Base-by-base conservation (phyloP, 2,888 invertebrate species). In the Synanthedon tipuliformis region DNA sequence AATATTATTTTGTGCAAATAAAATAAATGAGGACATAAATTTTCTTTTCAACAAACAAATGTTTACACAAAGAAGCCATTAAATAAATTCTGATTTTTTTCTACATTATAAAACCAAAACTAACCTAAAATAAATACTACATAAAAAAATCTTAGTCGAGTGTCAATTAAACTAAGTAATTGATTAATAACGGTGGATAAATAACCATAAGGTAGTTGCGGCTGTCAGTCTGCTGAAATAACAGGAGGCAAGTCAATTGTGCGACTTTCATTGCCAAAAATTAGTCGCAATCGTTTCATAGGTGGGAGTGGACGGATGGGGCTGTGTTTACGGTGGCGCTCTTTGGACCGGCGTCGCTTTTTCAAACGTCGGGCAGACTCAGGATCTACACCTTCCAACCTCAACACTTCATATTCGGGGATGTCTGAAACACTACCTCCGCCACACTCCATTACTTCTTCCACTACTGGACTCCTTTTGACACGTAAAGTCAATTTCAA, bases 261-360 rank as follows among this genome's bases (percentile, higher is more conserved):
- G 73, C 92, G 93, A 71, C 94, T 93, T 79, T 96, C 96, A 77
- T 95, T 95, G 64, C 96, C 95, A 70, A 96, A 93, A 69, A 95
- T 95, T 70, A 96, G 89, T 71, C 94, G 91, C 75, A 96, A 88
- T 69, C 96, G 91, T 83, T 96, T 96, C 90, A 93, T 93, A 52
- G 93, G 92, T 59, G 92, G 93, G 68, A 91, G 89, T 61, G 90
- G 89, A 75, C 83, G 83, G 71, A 87, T 77, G 58, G 85, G 85
- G 62, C 87, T 89, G 64, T 89, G 88, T 61, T 87, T 87, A 57
- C 87, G 86, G 59, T 81, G 81, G 54, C 81, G 78, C 62, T 81
- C 81, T 66, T 74, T 90, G 61, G 83, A 85, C 51, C 84, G 76
- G 51, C 89, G 88, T 61, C 83, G 88, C 77, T 86, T 90, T 65